These are phyloP conservation scores for Fratercula arctica DNA, from an alignment of 2,797 vertebrate genomes.

Conservation along the genomic window DNA sequence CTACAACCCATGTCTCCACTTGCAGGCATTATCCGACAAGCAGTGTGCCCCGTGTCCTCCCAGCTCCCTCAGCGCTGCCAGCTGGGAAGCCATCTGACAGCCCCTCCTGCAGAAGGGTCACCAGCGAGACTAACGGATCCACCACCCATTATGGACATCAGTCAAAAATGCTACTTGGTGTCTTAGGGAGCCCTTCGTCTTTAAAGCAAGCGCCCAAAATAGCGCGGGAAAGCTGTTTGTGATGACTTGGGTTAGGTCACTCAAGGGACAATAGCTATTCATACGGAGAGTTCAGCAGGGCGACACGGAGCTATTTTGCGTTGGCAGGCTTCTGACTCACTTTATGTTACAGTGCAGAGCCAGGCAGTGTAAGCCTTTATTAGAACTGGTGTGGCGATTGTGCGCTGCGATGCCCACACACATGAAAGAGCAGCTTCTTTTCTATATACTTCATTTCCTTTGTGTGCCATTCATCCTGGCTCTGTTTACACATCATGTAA, in stretches of 20 bases:
- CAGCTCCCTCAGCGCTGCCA: background rate
- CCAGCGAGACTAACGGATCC: background rate
- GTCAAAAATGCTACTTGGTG: rapidly evolving
- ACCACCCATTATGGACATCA: rapidly evolving
- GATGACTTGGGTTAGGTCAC: background rate
- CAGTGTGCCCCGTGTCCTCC: rapidly evolving
- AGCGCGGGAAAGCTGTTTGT: background rate
- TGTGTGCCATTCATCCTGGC: background rate
- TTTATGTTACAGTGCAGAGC: background rate
- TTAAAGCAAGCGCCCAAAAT: background rate
- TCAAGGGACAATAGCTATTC: background rate
- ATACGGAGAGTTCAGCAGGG: background rate
- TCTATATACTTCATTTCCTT: background rate
- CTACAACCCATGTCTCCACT: background rate
- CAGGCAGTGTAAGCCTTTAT: background rate
- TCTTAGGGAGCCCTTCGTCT: background rate
- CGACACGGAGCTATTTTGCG: background rate
- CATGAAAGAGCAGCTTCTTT: background rate
- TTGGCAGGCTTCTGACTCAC: background rate
- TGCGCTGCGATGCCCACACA: background rate
- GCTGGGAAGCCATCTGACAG: background rate
- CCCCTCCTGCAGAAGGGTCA: background rate
- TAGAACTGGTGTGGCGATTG: background rate
- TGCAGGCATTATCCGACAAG: rapidly evolving
- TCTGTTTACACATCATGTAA: background rate